Conservation (phyloP, 1,140 invertebrate genomes). For the Panagrolaimus sp. region DNA sequence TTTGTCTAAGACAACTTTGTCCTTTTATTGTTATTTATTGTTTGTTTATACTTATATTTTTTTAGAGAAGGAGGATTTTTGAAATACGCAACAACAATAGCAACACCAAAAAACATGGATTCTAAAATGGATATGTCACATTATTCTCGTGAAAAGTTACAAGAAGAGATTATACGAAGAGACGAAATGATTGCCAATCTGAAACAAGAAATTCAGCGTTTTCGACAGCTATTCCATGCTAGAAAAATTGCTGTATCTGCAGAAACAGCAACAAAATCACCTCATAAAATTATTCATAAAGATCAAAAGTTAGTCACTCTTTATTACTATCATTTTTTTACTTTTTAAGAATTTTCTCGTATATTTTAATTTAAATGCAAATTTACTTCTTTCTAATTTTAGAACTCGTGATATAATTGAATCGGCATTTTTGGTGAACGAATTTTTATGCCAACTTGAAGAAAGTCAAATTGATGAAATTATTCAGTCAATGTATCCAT, state of each 20-base stretch:
- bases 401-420: constrained; percentile 42
- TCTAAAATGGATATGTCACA: constrained; percentile 1
- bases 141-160: background rate
- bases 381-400: constrained; percentile 21
- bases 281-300: constrained; percentile 23
- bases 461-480: constrained; percentile 37
- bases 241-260: constrained; percentile 45
- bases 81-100: no score
- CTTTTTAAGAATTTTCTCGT: background rate
- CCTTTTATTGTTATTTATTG: background rate
- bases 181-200: background rate
- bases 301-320: constrained; percentile 35
- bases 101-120: background rate
- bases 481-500: constrained; percentile 36
- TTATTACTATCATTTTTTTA: background rate
- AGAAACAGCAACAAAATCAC: constrained; percentile 22
- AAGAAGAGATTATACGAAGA: background rate
- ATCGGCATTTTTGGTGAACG: constrained; percentile 36
- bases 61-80: background rate
- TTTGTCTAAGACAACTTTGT: no score
- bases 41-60: background rate
- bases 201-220: constrained; percentile 8
- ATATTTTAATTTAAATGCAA: constrained; percentile 23
- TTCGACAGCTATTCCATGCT: constrained; percentile 21
- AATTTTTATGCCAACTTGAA: constrained; percentile 43